Evolutionary conservation across 2,797 vertebrate species (phyloP).

Genomic region (Bradypodion pumilum): DNA sequence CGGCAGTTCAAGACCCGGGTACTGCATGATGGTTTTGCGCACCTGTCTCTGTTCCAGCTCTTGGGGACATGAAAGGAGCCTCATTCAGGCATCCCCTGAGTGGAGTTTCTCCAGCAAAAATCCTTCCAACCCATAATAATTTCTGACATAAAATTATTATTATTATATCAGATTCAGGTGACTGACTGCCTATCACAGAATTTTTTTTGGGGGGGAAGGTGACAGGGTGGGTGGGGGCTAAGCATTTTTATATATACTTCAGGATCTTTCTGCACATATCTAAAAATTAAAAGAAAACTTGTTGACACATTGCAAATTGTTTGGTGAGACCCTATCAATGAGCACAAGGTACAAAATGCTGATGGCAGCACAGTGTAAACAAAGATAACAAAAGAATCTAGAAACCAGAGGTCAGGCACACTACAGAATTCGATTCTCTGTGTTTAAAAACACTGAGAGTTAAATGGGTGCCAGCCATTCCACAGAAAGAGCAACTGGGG

Average conservation of each 20-base stretch:
- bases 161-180: too few species aligned
- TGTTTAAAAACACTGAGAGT: not conserved
- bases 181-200: not conserved
- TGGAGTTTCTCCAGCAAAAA: too few species aligned
- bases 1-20: too few species aligned
- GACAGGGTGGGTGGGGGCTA: too few species aligned
- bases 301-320: not conserved
- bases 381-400: not conserved
- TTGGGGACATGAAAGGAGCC: too few species aligned
- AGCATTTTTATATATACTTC: not conserved
- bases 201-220: too few species aligned
- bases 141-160: too few species aligned
- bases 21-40: too few species aligned
- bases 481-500: too few species aligned
- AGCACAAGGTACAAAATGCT: not conserved
- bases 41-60: too few species aligned
- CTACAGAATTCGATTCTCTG: not conserved
- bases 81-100: too few species aligned
- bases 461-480: not conserved
- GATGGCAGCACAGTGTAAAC: not conserved
- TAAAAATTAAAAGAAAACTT: not conserved
- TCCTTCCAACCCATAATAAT: too few species aligned
- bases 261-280: not conserved
- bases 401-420: not conserved
- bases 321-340: not conserved